phyloP scores from a whole-genome alignment of 2,113 vertebrate species.

The Grammomys dolichurus region DNA sequence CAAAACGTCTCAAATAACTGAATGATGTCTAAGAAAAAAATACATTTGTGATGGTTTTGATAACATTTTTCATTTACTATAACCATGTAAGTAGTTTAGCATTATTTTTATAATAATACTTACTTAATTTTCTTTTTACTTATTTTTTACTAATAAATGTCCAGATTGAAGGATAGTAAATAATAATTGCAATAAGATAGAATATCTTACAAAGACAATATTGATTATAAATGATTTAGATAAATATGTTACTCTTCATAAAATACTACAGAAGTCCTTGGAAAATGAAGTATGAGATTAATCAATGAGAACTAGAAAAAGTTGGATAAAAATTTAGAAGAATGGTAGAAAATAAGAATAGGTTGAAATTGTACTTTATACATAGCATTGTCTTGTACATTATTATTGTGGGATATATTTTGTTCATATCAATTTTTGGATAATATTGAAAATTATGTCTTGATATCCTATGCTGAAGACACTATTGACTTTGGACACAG shows the following conservation, averaged over 20 bases:
- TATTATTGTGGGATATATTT: not conserved
- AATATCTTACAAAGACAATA: not conserved
- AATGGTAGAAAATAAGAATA: not conserved
- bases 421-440: not conserved
- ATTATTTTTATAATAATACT: not conserved
- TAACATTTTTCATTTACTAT: not conserved
- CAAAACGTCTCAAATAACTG: not conserved
- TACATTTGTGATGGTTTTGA: not conserved
- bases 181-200: not conserved
- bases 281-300: not conserved
- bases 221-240: not conserved
- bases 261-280: not conserved
- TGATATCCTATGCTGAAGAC: not conserved
- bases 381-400: not conserved
- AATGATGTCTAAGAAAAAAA: not conserved
- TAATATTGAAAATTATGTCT: not conserved
- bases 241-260: not conserved
- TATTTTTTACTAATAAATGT: not conserved
- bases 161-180: not conserved
- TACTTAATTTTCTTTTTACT: not conserved
- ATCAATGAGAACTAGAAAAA: not conserved
- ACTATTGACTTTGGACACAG: not conserved
- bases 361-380: not conserved
- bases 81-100: not conserved
- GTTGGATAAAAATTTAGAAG: too few relatives aligned